phyloP scores from a whole-genome alignment of 2,888 invertebrate genomes.

The Drosophila kanekoi region DNA sequence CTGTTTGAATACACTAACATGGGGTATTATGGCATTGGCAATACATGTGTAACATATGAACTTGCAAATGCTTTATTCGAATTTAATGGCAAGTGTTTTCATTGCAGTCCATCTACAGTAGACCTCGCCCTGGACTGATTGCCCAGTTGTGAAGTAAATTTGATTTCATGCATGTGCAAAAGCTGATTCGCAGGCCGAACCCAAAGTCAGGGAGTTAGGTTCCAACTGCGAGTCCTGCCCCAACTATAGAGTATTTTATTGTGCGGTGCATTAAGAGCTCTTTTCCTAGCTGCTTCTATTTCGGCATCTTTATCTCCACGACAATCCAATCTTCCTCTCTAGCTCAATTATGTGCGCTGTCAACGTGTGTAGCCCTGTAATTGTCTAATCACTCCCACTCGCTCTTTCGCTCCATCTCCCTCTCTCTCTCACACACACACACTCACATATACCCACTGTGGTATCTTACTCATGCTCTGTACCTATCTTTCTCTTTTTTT shows the following conservation, averaged over 20 bases:
- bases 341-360: slow-evolving; percentile 57
- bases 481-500: slow-evolving; percentile 1
- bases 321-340: slow-evolving; percentile 8
- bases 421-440: slow-evolving; percentile 4
- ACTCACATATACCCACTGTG: not conserved
- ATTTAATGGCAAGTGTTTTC: too few species aligned
- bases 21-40: not conserved
- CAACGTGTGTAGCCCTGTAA: slow-evolving; percentile 52
- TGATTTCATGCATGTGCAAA: too few species aligned
- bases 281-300: slow-evolving; percentile 4
- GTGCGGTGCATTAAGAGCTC: not conserved
- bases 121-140: too few species aligned
- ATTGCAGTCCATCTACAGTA: too few species aligned
- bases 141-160: too few species aligned
- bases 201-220: too few species aligned
- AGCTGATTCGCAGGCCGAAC: too few species aligned
- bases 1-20: not conserved
- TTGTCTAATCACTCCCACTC: slow-evolving; percentile 60
- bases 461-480: not conserved
- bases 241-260: not conserved
- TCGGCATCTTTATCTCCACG: not conserved
- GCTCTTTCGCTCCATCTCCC: slow-evolving; percentile 1
- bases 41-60: not conserved
- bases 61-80: too few species aligned
- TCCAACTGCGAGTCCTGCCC: too few species aligned